Evolutionary conservation across 2,797 vertebrate species (phyloP).

Genomic region (Spea hammondii): DNA sequence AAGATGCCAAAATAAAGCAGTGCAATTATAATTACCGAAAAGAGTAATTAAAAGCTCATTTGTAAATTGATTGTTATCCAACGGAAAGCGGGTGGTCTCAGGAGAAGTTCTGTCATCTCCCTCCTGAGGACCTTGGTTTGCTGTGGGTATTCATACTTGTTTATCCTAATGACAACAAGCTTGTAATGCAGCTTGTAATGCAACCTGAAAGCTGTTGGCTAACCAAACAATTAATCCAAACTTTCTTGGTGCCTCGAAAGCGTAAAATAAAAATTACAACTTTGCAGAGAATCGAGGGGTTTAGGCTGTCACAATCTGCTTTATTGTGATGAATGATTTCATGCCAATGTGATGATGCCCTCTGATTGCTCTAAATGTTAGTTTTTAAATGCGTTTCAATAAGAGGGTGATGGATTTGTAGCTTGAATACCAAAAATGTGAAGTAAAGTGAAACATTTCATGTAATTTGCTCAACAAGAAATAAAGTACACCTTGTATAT

Average conservation of each 20-base stretch:
- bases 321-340: neutral
- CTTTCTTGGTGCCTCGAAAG: neutral
- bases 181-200: neutral
- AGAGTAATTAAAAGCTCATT: conserved; percentile 51
- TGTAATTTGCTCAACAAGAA: too few species aligned
- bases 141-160: conserved; percentile 41
- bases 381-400: neutral
- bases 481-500: too few species aligned
- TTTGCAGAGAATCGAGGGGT: conserved; percentile 10
- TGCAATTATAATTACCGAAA: conserved; percentile 46
- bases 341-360: neutral
- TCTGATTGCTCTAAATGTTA: neutral
- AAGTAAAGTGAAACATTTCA: too few species aligned
- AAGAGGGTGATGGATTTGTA: neutral
- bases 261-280: conserved; percentile 12
- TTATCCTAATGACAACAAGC: conserved; percentile 38
- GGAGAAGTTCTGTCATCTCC: conserved; percentile 6
- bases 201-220: conserved; percentile 15
- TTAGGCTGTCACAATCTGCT: neutral
- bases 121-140: conserved; percentile 4
- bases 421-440: neutral
- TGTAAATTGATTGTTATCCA: conserved; percentile 50
- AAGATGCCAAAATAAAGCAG: conserved; percentile 40
- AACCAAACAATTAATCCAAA: conserved; percentile 19
- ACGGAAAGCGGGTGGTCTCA: conserved; percentile 38